A percentile compares a stretch with the other conserved stretches of the same genome.
These are phyloP conservation scores for Mesochorus sp. DNA, from an alignment of 2,888 invertebrate species.

Conservation along the genomic window DNA sequence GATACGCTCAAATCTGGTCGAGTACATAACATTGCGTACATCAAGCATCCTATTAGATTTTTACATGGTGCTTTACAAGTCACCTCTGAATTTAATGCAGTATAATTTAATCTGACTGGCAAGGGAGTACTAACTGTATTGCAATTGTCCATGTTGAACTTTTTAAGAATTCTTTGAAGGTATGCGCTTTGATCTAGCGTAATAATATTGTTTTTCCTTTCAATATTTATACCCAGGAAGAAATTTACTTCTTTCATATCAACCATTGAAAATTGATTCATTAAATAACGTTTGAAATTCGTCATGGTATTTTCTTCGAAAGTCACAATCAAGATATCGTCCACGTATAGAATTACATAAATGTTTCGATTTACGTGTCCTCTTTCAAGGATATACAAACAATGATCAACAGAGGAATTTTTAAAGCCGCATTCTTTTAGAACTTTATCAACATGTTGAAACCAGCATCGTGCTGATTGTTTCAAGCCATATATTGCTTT, in stretches of 20 bases:
- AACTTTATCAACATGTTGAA: neutral
- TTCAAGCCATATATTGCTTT: conserved; percentile 56
- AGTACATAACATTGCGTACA: conserved; percentile 37
- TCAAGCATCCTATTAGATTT: conserved; percentile 34
- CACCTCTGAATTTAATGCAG: conserved; percentile 5
- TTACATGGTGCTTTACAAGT: neutral
- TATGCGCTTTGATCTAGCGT: conserved; percentile 28
- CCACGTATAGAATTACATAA: conserved; percentile 53
- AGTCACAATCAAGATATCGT: conserved; percentile 21
- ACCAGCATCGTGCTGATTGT: conserved; percentile 25
- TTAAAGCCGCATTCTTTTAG: conserved; percentile 26
- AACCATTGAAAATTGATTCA: conserved; percentile 9
- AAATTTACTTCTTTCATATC: conserved; percentile 14
- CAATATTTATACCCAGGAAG: conserved; percentile 20
- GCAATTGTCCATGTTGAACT: conserved; percentile 1
- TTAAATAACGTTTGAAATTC: conserved; percentile 19
- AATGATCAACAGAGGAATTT: conserved; percentile 52
- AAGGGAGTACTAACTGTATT: conserved; percentile 15
- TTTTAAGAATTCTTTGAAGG: conserved; percentile 23
- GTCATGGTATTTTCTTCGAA: neutral
- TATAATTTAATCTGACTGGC: conserved; percentile 3
- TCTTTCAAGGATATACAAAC: conserved; percentile 34
- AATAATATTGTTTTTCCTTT: conserved; percentile 31
- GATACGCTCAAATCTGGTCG: conserved; percentile 33
- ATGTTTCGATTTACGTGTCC: conserved; percentile 38